A percentile compares a stretch with the other conserved stretches of the same genome.
phyloP scores from a whole-genome alignment of 2,797 vertebrate genomes.

The Siniperca obscura region DNA sequence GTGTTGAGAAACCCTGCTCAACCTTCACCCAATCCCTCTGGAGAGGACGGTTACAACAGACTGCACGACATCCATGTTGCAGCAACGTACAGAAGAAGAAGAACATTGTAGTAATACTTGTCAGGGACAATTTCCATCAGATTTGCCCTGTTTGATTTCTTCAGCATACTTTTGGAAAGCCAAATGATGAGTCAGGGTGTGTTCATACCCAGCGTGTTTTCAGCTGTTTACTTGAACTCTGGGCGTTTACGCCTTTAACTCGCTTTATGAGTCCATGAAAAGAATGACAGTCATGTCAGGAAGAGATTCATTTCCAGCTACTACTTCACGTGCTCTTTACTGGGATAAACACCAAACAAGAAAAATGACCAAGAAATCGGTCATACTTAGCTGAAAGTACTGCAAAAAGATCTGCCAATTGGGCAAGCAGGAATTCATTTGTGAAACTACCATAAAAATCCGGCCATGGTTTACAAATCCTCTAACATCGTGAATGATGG shows the following conservation, averaged over 20 bases:
- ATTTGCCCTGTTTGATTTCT: conserved; percentile 12
- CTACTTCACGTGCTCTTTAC: not conserved
- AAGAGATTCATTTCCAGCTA: not conserved
- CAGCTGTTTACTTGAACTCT: conserved; percentile 15
- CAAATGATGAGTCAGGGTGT: conserved; percentile 15
- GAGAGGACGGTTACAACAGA: conserved; percentile 41
- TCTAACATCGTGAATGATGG: not conserved
- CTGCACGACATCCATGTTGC: not conserved
- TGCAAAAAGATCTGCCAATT: not conserved
- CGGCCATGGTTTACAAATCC: not conserved
- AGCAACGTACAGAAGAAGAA: not conserved
- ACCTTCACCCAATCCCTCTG: conserved; percentile 54
- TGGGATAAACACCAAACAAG: conserved; percentile 14
- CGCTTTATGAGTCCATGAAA: conserved; percentile 7
- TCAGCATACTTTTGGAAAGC: not conserved
- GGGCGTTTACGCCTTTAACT: not conserved
- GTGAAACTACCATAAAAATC: not conserved
- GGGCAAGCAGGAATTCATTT: not conserved
- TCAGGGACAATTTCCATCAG: not conserved
- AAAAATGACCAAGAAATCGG: not conserved
- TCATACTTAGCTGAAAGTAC: not conserved
- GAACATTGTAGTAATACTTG: not conserved
- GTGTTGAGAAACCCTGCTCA: conserved; percentile 64
- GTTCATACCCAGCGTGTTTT: conserved; percentile 1
- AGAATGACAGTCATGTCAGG: not conserved